Conservation (phyloP, 2,113 vertebrate species). For the Anarrhichthys ocellatus region DNA sequence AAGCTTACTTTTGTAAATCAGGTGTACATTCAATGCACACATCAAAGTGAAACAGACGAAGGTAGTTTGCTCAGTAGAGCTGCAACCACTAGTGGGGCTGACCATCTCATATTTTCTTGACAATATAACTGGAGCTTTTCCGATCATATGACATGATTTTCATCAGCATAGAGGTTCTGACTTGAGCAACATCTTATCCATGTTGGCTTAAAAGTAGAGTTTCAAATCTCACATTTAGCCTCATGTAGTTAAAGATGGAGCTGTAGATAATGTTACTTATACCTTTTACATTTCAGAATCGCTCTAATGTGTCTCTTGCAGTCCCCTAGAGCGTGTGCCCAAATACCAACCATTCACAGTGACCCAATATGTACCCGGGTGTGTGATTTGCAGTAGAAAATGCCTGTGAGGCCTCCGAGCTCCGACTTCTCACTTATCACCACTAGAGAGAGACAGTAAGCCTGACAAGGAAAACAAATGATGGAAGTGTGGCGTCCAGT, state of each 20-base stretch:
- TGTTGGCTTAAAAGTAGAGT: background rate
- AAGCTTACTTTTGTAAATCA: background rate
- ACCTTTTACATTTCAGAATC: background rate
- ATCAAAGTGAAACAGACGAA: background rate
- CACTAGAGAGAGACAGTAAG: slow-evolving; percentile 75
- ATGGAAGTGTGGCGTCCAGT: slow-evolving; percentile 5
- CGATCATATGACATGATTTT: background rate
- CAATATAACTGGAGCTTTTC: background rate
- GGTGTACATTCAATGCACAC: background rate
- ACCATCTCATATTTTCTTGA: background rate
- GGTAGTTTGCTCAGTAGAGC: background rate
- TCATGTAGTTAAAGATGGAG: background rate
- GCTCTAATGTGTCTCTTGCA: background rate
- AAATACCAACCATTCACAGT: background rate
- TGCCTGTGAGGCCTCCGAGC: background rate
- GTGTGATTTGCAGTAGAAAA: background rate
- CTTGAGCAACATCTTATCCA: background rate
- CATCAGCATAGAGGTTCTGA: background rate
- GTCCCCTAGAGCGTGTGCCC: no score
- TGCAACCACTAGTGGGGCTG: background rate
- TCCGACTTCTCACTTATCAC: slow-evolving; percentile 36
- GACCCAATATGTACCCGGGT: background rate
- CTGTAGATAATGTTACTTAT: background rate
- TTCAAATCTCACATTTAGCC: background rate
- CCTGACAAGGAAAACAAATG: slow-evolving; percentile 40